Evolutionary conservation across 2,113 vertebrate genomes (phyloP).

Genomic region (Catagonus wagneri): DNA sequence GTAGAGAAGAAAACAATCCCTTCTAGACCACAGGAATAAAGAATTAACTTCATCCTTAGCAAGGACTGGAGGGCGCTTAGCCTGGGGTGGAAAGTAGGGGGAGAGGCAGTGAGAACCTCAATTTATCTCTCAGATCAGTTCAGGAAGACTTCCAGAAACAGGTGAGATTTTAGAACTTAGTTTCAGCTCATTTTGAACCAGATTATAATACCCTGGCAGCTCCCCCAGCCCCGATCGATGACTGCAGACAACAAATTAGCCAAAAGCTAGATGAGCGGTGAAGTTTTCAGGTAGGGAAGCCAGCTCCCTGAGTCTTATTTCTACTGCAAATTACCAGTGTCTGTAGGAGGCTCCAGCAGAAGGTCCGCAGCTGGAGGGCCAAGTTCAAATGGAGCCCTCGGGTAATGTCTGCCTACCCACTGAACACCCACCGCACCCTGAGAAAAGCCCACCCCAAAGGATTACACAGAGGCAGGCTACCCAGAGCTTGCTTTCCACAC

Average conservation of each 20-base stretch:
- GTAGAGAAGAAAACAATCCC: not conserved
- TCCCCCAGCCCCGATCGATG: not conserved
- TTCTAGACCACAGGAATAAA: not conserved
- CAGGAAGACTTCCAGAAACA: constrained; percentile 9
- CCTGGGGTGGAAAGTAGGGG: not conserved
- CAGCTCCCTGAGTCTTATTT: not conserved
- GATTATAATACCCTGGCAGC: not conserved
- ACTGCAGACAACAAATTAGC: not conserved
- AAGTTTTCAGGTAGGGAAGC: not conserved
- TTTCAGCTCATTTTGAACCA: not conserved
- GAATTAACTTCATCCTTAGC: not conserved
- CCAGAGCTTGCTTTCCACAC: not conserved
- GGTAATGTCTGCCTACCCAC: not conserved
- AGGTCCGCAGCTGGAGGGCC: not conserved
- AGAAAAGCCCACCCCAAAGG: not conserved
- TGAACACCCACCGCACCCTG: not conserved
- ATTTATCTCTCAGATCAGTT: not conserved
- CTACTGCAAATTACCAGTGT: not conserved
- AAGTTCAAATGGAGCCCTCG: not conserved
- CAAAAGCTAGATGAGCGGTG: not conserved
- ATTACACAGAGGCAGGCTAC: not conserved
- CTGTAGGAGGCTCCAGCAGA: not conserved
- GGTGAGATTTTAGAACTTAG: not conserved
- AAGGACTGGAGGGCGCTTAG: not conserved
- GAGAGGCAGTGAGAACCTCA: not conserved